Conservation (phyloP, 1,140 invertebrate genomes). For the Sweltsa coloradensis region DNA sequence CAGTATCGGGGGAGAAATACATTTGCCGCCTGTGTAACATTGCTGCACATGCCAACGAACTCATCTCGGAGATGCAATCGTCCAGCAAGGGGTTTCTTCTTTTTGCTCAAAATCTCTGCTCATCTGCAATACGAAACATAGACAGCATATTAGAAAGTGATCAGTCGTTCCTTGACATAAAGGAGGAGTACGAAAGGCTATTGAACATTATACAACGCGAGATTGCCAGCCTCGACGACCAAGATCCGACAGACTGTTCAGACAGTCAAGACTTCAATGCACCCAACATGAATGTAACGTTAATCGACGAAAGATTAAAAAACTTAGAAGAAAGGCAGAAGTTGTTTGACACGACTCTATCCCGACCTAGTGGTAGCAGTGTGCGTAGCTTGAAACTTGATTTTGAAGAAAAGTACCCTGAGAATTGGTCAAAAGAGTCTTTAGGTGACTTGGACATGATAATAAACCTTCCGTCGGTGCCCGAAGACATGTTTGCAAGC, state of each 20-base stretch:
- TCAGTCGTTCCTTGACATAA: conserved; percentile 12
- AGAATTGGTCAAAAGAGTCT: conserved; percentile 29
- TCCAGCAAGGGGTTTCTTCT: conserved; percentile 21
- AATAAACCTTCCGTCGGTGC: conserved; percentile 29
- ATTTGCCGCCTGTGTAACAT: conserved; percentile 24
- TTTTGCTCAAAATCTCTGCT: conserved; percentile 21
- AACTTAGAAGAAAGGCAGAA: conserved; percentile 24
- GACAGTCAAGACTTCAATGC: not conserved
- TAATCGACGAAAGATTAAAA: conserved; percentile 23
- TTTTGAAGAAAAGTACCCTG: conserved; percentile 31
- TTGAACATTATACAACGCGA: conserved; percentile 22
- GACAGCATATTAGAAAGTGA: conserved; percentile 5
- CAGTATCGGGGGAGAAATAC: conserved; percentile 25
- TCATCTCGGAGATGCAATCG: conserved; percentile 19
- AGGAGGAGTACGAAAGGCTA: conserved; percentile 24
- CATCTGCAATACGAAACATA: conserved; percentile 10
- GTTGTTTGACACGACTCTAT: conserved; percentile 9
- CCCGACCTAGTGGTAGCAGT: conserved; percentile 17
- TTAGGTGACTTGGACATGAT: conserved; percentile 29
- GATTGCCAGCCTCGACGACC: conserved; percentile 20
- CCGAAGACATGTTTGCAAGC: conserved; percentile 30
- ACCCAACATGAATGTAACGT: conserved; percentile 1
- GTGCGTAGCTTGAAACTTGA: conserved; percentile 24
- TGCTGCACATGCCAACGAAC: conserved; percentile 19
- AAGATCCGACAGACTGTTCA: conserved; percentile 10